These are phyloP conservation scores for Chiridota heheva DNA, from an alignment of 35 echinoderm and acorn worm genomes.

Conservation along the genomic window DNA sequence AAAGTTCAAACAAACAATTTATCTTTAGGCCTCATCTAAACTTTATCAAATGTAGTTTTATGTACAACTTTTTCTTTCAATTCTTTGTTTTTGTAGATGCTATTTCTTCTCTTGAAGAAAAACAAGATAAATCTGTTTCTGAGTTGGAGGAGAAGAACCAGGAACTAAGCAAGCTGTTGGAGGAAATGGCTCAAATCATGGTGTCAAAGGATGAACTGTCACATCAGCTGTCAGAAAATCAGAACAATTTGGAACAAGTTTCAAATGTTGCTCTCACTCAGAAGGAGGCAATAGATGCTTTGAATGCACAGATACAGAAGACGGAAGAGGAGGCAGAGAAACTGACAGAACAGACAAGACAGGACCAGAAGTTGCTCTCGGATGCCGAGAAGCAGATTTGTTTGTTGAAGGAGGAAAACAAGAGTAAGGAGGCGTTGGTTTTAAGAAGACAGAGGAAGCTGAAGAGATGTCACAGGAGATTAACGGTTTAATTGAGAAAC, in stretches of 20 bases:
- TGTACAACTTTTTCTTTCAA: not conserved
- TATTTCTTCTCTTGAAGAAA: slow-evolving; percentile 31
- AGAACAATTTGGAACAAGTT: slow-evolving; percentile 5
- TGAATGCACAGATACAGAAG: slow-evolving; percentile 3
- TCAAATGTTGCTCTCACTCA: slow-evolving; percentile 5
- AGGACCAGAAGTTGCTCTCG: slow-evolving; percentile 29
- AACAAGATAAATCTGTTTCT: not conserved
- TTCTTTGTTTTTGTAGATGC: slow-evolving; percentile 3
- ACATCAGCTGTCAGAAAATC: slow-evolving; percentile 10
- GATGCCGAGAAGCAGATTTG: slow-evolving; percentile 42
- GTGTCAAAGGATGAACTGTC: slow-evolving; percentile 5
- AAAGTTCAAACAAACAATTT: too few relatives aligned
- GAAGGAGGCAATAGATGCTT: slow-evolving; percentile 7
- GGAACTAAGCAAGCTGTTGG: slow-evolving; percentile 13
- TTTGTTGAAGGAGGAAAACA: slow-evolving; percentile 43
- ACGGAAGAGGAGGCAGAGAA: slow-evolving; percentile 1
- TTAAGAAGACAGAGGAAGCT: slow-evolving; percentile 27
- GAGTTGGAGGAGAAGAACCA: slow-evolving; percentile 30
- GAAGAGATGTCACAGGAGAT: slow-evolving; percentile 15
- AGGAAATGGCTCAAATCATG: slow-evolving; percentile 1
- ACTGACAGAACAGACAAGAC: not conserved
- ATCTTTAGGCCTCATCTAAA: too few relatives aligned
- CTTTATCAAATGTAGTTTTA: not conserved
- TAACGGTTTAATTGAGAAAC: not conserved
- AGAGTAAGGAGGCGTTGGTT: slow-evolving; percentile 9